phyloP scores from a whole-genome alignment of 1,140 invertebrate species.

The Saccostrea cuccullata region DNA sequence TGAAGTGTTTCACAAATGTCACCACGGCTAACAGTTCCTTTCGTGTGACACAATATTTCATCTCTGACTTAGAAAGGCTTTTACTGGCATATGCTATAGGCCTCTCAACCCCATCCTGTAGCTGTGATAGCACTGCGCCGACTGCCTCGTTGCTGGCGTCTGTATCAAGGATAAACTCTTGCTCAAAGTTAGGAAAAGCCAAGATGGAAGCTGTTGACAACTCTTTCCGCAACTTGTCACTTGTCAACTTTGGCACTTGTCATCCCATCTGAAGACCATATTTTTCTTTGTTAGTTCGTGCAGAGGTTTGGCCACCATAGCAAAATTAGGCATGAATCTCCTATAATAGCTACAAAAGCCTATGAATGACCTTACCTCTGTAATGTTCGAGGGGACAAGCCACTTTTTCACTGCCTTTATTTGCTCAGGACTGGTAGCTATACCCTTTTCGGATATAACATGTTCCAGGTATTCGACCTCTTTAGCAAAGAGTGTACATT shows the following conservation, averaged over 20 bases:
- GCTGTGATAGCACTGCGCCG: slow-evolving; percentile 75
- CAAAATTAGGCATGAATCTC: slow-evolving; percentile 62
- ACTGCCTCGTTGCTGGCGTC: slow-evolving; percentile 69
- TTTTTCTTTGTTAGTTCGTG: slow-evolving; percentile 73
- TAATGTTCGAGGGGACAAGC: slow-evolving; percentile 66
- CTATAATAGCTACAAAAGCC: slow-evolving; percentile 67
- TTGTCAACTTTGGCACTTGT: not conserved
- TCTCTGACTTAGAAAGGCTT: slow-evolving; percentile 39
- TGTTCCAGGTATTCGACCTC: slow-evolving; percentile 69
- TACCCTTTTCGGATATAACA: slow-evolving; percentile 60
- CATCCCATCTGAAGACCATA: slow-evolving; percentile 35
- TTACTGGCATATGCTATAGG: slow-evolving; percentile 35
- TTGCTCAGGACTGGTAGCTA: slow-evolving; percentile 68
- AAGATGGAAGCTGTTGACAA: no score
- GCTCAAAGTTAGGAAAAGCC: not conserved
- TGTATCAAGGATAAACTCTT: not conserved
- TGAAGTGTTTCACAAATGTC: slow-evolving; percentile 46
- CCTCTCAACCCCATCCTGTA: slow-evolving; percentile 53
- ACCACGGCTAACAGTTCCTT: slow-evolving; percentile 49
- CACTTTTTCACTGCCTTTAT: slow-evolving; percentile 66
- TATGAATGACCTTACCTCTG: slow-evolving; percentile 69
- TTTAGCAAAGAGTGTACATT: slow-evolving; percentile 61
- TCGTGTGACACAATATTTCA: slow-evolving; percentile 44
- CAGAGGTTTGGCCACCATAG: slow-evolving; percentile 52
- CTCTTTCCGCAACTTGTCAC: not conserved